These are phyloP conservation scores for Drosophila asahinai DNA, from an alignment of 1,140 invertebrate species.

Conservation along the genomic window DNA sequence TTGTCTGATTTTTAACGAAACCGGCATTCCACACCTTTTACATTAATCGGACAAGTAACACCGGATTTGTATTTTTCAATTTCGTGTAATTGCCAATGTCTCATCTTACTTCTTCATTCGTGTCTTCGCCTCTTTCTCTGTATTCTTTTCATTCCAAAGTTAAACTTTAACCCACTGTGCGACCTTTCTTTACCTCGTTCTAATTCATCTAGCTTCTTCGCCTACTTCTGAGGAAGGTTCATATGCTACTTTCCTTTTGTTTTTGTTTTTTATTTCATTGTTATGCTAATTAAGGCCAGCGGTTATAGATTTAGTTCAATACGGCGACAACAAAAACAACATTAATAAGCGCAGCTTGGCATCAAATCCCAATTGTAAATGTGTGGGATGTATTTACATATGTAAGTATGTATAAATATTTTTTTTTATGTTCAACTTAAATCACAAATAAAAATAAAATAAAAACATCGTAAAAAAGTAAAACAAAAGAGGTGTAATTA, in stretches of 20 bases:
- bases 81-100: constrained; percentile 22
- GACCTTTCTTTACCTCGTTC: constrained; percentile 76
- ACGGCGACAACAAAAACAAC: constrained; percentile 31
- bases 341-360: constrained; percentile 41
- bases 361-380: constrained; percentile 24
- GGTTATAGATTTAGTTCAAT: constrained; percentile 79
- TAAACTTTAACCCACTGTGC: constrained; percentile 58
- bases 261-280: constrained; percentile 53
- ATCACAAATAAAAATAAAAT: too few relatives aligned
- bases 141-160: background rate
- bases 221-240: constrained; percentile 46
- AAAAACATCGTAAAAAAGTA: too few relatives aligned
- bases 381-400: background rate
- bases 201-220: constrained; percentile 66
- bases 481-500: too few relatives aligned
- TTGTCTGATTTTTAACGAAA: constrained; percentile 7
- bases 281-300: constrained; percentile 79
- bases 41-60: constrained; percentile 46
- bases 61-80: constrained; percentile 60
- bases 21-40: constrained; percentile 26
- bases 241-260: constrained; percentile 40
- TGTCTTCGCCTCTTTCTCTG: background rate
- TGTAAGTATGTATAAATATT: too few relatives aligned
- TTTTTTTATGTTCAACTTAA: too few relatives aligned
- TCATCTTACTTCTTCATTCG: constrained; percentile 4